These are phyloP conservation scores for Cancer borealis DNA, from an alignment of 2,888 invertebrate genomes.

Conservation along the genomic window DNA sequence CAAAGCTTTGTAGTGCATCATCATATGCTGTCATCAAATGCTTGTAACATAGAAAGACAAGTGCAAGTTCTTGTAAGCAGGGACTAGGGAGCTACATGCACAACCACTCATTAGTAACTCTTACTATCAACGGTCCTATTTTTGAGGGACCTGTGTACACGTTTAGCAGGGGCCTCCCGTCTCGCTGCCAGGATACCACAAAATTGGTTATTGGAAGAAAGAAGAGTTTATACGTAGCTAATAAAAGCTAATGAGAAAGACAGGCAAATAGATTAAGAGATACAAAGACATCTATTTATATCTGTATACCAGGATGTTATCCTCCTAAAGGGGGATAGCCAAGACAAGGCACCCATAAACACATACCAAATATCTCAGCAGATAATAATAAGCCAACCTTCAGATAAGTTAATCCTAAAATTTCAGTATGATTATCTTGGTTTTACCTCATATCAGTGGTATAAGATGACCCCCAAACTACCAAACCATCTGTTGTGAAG, in stretches of 20 bases:
- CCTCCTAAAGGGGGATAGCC: too few relatives aligned
- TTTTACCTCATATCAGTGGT: too few relatives aligned
- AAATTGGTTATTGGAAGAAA: not conserved
- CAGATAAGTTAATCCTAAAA: too few relatives aligned
- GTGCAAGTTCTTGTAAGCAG: not conserved
- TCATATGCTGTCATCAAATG: not conserved
- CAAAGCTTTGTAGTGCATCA: not conserved
- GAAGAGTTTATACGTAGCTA: not conserved
- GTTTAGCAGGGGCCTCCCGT: constrained; percentile 54
- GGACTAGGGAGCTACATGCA: constrained; percentile 43
- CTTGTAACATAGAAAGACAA: not conserved
- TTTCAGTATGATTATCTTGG: too few relatives aligned
- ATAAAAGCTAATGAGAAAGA: not conserved
- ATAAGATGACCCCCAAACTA: too few relatives aligned
- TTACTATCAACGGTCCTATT: constrained; percentile 57
- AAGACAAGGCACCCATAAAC: too few relatives aligned
- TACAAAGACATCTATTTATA: not conserved
- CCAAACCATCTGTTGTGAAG: too few relatives aligned
- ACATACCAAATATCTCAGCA: too few relatives aligned
- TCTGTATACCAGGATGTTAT: too few relatives aligned
- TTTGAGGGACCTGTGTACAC: constrained; percentile 60
- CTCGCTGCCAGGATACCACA: constrained; percentile 58
- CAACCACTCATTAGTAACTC: constrained; percentile 60
- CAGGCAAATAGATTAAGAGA: not conserved
- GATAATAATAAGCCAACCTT: too few relatives aligned